Percentiles rank a stretch among this genome's conserved stretches.
Evolutionary conservation across 1,140 invertebrate species (phyloP).

Genomic region (Rhagoletis zephyria): DNA sequence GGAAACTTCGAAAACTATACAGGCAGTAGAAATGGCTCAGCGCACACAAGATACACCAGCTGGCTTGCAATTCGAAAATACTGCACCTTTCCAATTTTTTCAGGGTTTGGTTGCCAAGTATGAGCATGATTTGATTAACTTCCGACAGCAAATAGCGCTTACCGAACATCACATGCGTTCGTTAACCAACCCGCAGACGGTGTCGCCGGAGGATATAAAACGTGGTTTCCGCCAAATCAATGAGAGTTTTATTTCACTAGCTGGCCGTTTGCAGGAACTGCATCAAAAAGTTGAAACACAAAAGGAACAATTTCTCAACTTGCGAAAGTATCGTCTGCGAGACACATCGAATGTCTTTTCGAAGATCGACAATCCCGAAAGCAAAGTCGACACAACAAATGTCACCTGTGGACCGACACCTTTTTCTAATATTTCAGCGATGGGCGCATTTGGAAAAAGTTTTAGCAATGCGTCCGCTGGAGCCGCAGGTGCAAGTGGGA

Average conservation of each 20-base stretch:
- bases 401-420: conserved; percentile 77
- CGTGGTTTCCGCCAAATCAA: conserved; percentile 84
- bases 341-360: conserved; percentile 87
- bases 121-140: conserved; percentile 80
- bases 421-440: conserved; percentile 74
- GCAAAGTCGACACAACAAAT: conserved; percentile 63
- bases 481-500: conserved; percentile 46
- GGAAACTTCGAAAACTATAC: conserved; percentile 82
- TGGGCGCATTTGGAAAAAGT: conserved; percentile 67
- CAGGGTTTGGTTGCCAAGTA: conserved; percentile 81
- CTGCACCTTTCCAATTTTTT: conserved; percentile 83
- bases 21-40: conserved; percentile 85
- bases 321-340: conserved; percentile 84
- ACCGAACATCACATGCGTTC: conserved; percentile 83
- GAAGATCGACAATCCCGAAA: conserved; percentile 64
- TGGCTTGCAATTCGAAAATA: conserved; percentile 85
- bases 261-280: conserved; percentile 85
- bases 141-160: conserved; percentile 82
- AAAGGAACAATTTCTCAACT: conserved; percentile 87
- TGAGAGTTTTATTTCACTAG: conserved; percentile 87
- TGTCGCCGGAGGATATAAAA: conserved; percentile 80
- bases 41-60: conserved; percentile 84
- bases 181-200: conserved; percentile 78
- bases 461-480: conserved; percentile 59
- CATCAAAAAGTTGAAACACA: conserved; percentile 84